Percentiles rank a stretch among this genome's conserved stretches.
phyloP scores from a whole-genome alignment of 2,888 invertebrate genomes.

The Mesochorus sp. region DNA sequence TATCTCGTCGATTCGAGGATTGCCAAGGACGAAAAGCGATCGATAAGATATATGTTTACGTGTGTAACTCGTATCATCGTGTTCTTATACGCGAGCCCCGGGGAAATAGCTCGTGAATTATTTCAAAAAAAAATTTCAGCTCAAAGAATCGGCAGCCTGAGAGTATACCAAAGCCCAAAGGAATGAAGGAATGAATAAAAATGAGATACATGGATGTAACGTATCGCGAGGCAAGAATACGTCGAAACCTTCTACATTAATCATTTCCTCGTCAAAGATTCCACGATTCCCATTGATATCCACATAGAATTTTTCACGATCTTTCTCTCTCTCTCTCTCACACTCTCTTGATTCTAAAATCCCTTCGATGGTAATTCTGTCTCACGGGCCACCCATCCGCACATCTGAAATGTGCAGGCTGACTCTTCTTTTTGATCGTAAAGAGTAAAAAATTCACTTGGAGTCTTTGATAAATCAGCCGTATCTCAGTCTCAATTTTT shows the following conservation, averaged over 20 bases:
- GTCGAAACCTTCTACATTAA: neutral
- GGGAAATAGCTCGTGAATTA: neutral
- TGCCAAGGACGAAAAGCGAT: neutral
- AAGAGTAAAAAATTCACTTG: neutral
- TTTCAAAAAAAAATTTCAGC: neutral
- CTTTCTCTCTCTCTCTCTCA: too few species aligned
- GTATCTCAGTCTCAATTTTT: neutral
- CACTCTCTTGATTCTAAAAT: neutral
- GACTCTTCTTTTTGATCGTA: neutral
- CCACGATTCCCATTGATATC: neutral
- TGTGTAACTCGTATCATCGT: neutral
- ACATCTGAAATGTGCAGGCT: neutral
- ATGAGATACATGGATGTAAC: neutral
- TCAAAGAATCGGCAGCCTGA: neutral
- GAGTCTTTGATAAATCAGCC: slow-evolving; percentile 7
- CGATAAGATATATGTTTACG: neutral
- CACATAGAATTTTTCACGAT: neutral
- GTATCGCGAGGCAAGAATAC: neutral
- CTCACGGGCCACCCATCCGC: neutral
- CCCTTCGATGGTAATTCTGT: neutral
- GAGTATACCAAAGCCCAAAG: neutral
- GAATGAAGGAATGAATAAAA: neutral
- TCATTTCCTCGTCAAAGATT: slow-evolving; percentile 5
- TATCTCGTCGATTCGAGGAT: neutral
- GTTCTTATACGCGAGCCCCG: neutral